A percentile compares a stretch with the other conserved stretches of the same genome.
phyloP scores from a whole-genome alignment of 2,797 vertebrate genomes.

The Anguilla marmorata region DNA sequence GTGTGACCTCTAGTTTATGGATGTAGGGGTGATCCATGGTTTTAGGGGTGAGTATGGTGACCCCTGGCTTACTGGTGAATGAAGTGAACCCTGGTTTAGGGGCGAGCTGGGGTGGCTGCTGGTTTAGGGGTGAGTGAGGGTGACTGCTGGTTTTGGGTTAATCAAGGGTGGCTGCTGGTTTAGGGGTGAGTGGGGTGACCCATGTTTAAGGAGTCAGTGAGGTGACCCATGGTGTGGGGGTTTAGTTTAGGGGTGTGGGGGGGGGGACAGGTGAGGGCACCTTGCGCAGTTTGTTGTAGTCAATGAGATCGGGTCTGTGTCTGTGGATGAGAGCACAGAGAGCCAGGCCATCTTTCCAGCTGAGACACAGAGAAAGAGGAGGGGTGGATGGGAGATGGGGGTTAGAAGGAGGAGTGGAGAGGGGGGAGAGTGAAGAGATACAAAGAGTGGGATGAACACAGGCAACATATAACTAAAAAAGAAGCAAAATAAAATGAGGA shows the following conservation, averaged over 20 bases:
- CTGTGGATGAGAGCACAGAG: constrained; percentile 93
- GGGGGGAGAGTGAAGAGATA: background rate
- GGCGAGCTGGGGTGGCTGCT: too few relatives aligned
- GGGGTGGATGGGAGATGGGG: background rate
- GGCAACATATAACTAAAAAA: background rate
- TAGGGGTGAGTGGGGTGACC: background rate
- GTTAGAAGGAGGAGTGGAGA: constrained; percentile 1
- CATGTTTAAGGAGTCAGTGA: background rate
- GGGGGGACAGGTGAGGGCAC: constrained; percentile 55
- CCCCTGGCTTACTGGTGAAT: too few relatives aligned
- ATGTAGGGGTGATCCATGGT: too few relatives aligned
- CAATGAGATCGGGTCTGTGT: constrained; percentile 83
- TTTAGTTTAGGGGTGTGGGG: background rate
- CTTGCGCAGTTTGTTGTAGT: constrained; percentile 91
- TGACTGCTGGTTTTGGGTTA: background rate
- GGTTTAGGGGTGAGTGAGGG: too few relatives aligned
- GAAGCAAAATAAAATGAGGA: background rate
- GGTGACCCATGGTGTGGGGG: background rate
- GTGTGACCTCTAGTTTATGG: too few relatives aligned
- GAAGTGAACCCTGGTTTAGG: too few relatives aligned
- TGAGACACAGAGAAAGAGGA: constrained; percentile 46
- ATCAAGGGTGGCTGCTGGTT: background rate
- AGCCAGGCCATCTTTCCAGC: constrained; percentile 91
- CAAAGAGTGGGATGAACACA: background rate
- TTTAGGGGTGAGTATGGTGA: too few relatives aligned